Percentiles rank a stretch among this genome's conserved stretches.
These are phyloP conservation scores for Xyrichtys novacula DNA, from an alignment of 2,797 vertebrate species.

Conservation along the genomic window DNA sequence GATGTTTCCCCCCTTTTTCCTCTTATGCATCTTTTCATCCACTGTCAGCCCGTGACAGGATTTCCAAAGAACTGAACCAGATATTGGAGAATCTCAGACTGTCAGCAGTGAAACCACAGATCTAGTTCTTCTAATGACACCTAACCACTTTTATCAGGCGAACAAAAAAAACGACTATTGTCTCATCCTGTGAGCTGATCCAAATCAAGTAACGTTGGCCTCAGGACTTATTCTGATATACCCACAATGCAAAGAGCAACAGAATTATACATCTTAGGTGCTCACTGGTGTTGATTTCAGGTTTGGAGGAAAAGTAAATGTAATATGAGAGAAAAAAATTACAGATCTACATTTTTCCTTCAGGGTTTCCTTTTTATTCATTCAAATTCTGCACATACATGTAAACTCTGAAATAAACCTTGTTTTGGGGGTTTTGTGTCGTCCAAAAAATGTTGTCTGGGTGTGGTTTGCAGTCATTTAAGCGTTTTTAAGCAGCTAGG, in stretches of 20 bases:
- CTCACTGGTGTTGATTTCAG: constrained; percentile 33
- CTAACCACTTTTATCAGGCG: constrained; percentile 7
- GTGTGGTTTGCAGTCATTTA: too few relatives aligned
- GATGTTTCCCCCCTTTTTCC: constrained; percentile 35
- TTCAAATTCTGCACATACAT: too few relatives aligned
- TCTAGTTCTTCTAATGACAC: neutral
- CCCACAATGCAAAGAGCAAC: constrained; percentile 37
- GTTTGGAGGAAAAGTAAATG: constrained; percentile 3
- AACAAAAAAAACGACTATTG: constrained; percentile 10
- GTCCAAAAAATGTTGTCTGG: too few relatives aligned
- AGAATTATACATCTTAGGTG: constrained; percentile 10
- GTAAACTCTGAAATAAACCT: too few relatives aligned
- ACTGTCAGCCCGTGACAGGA: constrained; percentile 47
- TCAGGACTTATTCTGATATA: constrained; percentile 40
- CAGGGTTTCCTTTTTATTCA: too few relatives aligned
- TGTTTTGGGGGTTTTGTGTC: too few relatives aligned
- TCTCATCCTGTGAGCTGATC: constrained; percentile 30
- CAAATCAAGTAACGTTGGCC: constrained; percentile 27
- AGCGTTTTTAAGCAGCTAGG: too few relatives aligned
- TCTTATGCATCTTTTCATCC: constrained; percentile 39
- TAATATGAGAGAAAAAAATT: too few relatives aligned
- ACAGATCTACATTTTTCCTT: too few relatives aligned
- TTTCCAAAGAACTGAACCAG: constrained; percentile 42
- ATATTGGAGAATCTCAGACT: constrained; percentile 36
- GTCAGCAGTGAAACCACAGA: constrained; percentile 2